Evolutionary conservation across 2,888 invertebrate genomes (phyloP), one percentile per base, ranked within the genome.

Genomic region (Trichopria drosophilae): DNA sequence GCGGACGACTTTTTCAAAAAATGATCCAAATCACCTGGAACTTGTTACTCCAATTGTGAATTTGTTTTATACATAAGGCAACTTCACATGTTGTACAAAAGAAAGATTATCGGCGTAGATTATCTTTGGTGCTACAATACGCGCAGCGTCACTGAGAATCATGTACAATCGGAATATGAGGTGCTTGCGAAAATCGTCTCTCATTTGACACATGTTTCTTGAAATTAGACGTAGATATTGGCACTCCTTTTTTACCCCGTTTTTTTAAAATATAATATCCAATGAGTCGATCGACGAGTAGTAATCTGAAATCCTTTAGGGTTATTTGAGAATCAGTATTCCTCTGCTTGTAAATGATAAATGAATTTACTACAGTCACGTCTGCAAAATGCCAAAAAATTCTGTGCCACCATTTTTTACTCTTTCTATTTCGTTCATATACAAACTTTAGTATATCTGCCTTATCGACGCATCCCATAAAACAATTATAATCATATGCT

Each of bases 391-490:
- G 43, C 43, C 24, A 68, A 34, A 67, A 66, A 22, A 65, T 45
- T 40, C 60, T 61, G 29, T 64, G 62, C 67, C 66, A 66, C 67
- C 67, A 71, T 61, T 71, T 65, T 36, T 62, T 62, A 42, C 60
- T 59, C 53, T 68, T 67, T 57, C 39, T 39, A n/a, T 58, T 35
- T 26, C 65, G 57, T 40, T 23, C 52, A 39, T 68, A 67, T n/a
- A 49, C 42, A 13, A 60, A 58, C 51, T 62, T 57, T 12, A 55
- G 46, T 51, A 65, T 64, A 51, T 69, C 65, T 4, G 24, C 39
- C 16, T 39, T 39, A 23, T 37, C 37, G 15, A 39, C 39, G 12
- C 16, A 39, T 24, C 66, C 66, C 67, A 67, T 68, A 40, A 58
- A 23, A 9, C 49, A 51, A 52, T 66, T 69, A 47, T 68, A 70